These are phyloP conservation scores for Isoperla grammatica DNA, from an alignment of 2,888 invertebrate genomes.

Conservation along the genomic window DNA sequence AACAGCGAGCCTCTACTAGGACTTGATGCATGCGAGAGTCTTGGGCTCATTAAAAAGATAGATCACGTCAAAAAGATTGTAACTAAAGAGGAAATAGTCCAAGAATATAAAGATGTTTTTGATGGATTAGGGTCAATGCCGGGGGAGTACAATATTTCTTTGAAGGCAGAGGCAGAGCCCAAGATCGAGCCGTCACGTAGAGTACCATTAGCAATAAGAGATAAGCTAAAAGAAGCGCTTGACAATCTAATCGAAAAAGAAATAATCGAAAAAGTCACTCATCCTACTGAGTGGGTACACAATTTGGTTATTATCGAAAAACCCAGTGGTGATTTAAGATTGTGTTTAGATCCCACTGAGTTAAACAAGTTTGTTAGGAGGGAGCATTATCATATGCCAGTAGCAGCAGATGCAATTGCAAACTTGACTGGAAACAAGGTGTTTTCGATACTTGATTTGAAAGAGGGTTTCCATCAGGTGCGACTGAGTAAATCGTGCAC, in stretches of 20 bases:
- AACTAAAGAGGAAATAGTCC: no score
- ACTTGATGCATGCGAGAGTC: not conserved
- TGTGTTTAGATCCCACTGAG: conserved; percentile 25
- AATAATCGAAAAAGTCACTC: conserved; percentile 23
- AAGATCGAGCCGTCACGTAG: conserved; percentile 6
- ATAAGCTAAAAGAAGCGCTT: conserved; percentile 10
- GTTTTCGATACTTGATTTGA: no score
- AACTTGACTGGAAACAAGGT: no score
- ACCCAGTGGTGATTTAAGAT: conserved; percentile 18
- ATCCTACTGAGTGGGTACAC: conserved; percentile 27
- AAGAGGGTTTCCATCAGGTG: no score
- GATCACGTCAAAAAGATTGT: not conserved
- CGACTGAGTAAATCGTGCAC: no score
- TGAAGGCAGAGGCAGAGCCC: not conserved
- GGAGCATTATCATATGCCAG: conserved; percentile 13
- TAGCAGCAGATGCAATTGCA: conserved; percentile 18
- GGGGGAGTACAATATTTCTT: not conserved
- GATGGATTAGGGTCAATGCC: not conserved
- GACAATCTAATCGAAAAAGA: conserved; percentile 4
- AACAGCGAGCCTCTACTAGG: not conserved
- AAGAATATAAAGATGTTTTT: not conserved
- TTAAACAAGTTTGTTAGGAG: conserved; percentile 14
- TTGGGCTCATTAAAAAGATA: not conserved
- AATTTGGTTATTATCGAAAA: conserved; percentile 25
- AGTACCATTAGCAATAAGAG: conserved; percentile 5